A percentile compares a stretch with the other conserved stretches of the same genome.
phyloP scores from a whole-genome alignment of 2,888 invertebrate species.

The Cantharis flavilabris region DNA sequence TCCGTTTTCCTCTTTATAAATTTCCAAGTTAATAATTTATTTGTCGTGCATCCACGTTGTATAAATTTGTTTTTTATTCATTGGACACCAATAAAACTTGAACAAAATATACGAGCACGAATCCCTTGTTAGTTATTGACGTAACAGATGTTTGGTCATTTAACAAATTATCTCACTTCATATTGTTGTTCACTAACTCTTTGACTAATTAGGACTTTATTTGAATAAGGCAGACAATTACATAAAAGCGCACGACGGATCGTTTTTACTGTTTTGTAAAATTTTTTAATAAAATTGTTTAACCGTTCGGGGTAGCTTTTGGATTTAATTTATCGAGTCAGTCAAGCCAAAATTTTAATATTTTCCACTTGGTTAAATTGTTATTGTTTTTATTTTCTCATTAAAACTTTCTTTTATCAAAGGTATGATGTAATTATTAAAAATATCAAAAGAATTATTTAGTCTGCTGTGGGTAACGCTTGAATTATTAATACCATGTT shows the following conservation, averaged over 20 bases:
- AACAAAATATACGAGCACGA: neutral
- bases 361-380: conserved; percentile 6
- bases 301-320: neutral
- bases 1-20: neutral
- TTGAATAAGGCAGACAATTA: neutral
- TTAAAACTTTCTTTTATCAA: conserved; percentile 6
- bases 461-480: neutral
- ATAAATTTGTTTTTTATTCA: neutral
- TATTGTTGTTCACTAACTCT: conserved; percentile 1
- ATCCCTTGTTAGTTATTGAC: conserved; percentile 30
- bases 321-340: neutral
- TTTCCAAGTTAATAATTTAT: neutral
- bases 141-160: conserved; percentile 27
- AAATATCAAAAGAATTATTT: conserved; percentile 25
- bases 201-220: neutral
- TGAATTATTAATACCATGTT: neutral
- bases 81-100: neutral
- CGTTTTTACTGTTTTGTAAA: neutral
- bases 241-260: neutral
- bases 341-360: neutral
- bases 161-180: conserved; percentile 16
- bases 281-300: neutral
- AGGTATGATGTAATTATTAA: conserved; percentile 17
- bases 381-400: conserved; percentile 9
- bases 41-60: neutral